Evolutionary conservation across 2,888 invertebrate genomes (phyloP), one percentile per base, ranked within the genome.

Genomic region (Apocheima hispidaria): DNA sequence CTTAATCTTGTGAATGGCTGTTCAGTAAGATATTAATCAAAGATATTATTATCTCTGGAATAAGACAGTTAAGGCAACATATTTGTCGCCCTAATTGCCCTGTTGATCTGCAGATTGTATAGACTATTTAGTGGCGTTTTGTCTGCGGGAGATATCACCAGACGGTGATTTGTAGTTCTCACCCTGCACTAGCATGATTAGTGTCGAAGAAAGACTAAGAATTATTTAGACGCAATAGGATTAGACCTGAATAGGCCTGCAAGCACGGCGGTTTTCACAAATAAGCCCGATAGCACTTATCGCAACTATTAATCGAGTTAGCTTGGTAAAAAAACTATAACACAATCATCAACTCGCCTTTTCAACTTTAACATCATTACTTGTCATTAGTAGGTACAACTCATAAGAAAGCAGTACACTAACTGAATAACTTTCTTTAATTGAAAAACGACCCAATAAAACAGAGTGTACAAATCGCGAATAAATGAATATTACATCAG

Each of bases 401-500:
- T 33, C 38, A 16, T 18, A 43, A 46, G 14, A 12, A 20, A 38
- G 26, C n/a, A 5, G 41, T 21, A 40, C 16, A 33, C 48, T 40
- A 52, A 59, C 46, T 52, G 21, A 46, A 59, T 33, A 51, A 14
- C 7, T 7, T 1, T 10, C 20, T 52, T 6, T 36, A 48, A 41
- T 51, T 38, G 33, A 48, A 48, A 48, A 36, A 52, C 21, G 35
- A 43, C 12, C 1, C 9, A 28, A 57, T 35, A 49, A 61, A 63
- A 52, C 35, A 12, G 30, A 35, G 43, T 30, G 23, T 26, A 30
- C 43, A 41, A 35, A 48, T 30, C 53, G 33, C 33, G 12, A 60
- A 57, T 46, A 23, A 36, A 66, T 66, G 51, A 66, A 66, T 61
- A 60, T 46, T 52, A 62, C 65, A 68, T 60, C 50, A 56, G 40